Evolutionary conservation across 2,113 vertebrate genomes (phyloP).

Genomic region (Sialia sialis): DNA sequence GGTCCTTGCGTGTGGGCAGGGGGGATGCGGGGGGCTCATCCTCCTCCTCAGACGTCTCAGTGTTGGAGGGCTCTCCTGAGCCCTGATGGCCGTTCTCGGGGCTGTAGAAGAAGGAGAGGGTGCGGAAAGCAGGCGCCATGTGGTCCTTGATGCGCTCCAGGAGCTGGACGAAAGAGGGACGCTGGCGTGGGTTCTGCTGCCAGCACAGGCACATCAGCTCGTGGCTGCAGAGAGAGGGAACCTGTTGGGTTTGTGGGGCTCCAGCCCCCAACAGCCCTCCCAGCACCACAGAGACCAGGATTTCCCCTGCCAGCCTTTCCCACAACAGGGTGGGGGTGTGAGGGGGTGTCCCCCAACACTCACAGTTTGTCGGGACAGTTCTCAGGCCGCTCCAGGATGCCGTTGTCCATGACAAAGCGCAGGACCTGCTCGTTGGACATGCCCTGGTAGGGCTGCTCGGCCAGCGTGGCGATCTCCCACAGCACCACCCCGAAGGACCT

Average conservation of each 20-base stretch:
- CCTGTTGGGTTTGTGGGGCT: neutral
- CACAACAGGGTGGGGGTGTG: neutral
- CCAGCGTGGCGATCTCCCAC: conserved; percentile 79
- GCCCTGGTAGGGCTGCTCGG: conserved; percentile 82
- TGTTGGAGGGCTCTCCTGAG: neutral
- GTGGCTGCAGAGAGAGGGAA: conserved; percentile 38
- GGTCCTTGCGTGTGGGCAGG: neutral
- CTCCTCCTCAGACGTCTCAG: neutral
- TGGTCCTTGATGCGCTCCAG: conserved; percentile 72
- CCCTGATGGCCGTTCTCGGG: neutral
- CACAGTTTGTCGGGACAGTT: conserved; percentile 74
- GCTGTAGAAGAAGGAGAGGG: conserved; percentile 76
- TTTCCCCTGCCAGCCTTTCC: neutral
- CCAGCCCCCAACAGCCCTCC: rapidly evolving
- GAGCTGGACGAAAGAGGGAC: conserved; percentile 74
- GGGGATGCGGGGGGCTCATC: neutral
- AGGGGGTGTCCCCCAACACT: neutral
- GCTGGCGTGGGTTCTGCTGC: conserved; percentile 76
- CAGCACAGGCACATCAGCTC: conserved; percentile 78
- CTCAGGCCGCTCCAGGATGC: conserved; percentile 69
- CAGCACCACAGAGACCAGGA: neutral
- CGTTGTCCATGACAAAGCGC: conserved; percentile 77
- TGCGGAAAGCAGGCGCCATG: conserved; percentile 65
- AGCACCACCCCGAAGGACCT: conserved; percentile 82
- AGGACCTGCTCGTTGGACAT: conserved; percentile 82